phyloP scores from a whole-genome alignment of 2,888 invertebrate species.

The Latrodectus hesperus region DNA sequence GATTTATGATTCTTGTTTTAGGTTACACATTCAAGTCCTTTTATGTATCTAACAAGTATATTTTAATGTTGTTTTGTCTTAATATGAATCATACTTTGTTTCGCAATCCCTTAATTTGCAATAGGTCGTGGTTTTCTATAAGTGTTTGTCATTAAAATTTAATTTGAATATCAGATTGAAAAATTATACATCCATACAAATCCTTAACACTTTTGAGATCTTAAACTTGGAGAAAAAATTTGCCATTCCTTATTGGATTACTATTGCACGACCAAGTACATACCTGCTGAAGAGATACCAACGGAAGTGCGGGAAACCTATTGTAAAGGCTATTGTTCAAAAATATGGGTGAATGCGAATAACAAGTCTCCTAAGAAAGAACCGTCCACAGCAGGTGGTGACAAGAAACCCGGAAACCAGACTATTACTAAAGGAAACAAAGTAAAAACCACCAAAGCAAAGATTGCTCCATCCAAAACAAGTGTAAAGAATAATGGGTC shows the following conservation, averaged over 20 bases:
- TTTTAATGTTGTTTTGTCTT: too few relatives aligned
- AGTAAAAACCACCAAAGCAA: slow-evolving; percentile 8
- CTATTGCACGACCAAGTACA: slow-evolving; percentile 84
- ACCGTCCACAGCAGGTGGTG: not conserved
- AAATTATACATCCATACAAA: too few relatives aligned
- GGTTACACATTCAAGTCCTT: too few relatives aligned
- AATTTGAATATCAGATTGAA: too few relatives aligned
- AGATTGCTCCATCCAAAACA: not conserved
- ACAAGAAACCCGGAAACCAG: slow-evolving; percentile 10
- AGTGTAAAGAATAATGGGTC: too few relatives aligned
- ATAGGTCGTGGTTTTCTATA: too few relatives aligned
- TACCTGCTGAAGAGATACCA: slow-evolving; percentile 73
- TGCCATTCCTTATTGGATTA: slow-evolving; percentile 86
- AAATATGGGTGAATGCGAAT: slow-evolving; percentile 16
- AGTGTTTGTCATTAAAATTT: too few relatives aligned
- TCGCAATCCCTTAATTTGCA: too few relatives aligned
- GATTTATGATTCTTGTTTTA: too few relatives aligned
- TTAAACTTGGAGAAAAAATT: slow-evolving; percentile 85
- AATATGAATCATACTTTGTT: too few relatives aligned
- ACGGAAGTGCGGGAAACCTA: slow-evolving; percentile 24
- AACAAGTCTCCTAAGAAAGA: slow-evolving; percentile 17
- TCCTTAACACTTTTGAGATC: slow-evolving; percentile 78
- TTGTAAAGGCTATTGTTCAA: slow-evolving; percentile 30
- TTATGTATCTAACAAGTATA: too few relatives aligned
- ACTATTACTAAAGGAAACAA: slow-evolving; percentile 9